Conservation (phyloP, 2,113 vertebrate genomes). For the Daphoenositta chrysoptera region DNA sequence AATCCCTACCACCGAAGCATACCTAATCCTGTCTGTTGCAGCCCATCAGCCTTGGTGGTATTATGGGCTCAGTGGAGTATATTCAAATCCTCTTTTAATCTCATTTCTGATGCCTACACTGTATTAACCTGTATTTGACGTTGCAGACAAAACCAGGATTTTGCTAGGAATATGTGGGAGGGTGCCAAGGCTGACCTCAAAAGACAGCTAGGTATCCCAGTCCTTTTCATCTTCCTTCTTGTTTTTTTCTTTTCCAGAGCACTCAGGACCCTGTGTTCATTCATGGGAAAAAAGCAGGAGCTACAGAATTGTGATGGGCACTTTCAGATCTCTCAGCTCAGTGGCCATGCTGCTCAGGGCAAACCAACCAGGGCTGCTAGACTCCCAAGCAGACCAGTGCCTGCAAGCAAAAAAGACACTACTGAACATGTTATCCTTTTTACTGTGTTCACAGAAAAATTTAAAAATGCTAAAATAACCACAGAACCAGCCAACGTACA, state of each 20-base stretch:
- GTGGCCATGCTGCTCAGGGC: not conserved
- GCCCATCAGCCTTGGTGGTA: too few species aligned
- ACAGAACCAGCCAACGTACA: not conserved
- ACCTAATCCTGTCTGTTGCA: not conserved
- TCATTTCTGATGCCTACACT: not conserved
- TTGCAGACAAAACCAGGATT: not conserved
- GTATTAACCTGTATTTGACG: not conserved
- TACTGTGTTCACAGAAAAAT: not conserved
- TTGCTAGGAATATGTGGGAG: not conserved
- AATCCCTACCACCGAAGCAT: not conserved
- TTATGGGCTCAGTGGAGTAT: not conserved
- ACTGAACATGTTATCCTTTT: not conserved
- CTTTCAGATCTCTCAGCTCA: not conserved
- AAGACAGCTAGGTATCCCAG: not conserved
- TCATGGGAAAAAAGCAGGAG: not conserved
- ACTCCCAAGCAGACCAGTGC: rapidly evolving
- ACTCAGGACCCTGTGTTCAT: not conserved
- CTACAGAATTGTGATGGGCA: rapidly evolving
- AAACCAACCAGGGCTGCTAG: not conserved
- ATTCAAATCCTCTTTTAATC: not conserved
- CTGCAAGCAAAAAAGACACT: not conserved
- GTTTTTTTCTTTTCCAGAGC: not conserved
- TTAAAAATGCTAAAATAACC: not conserved
- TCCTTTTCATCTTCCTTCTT: not conserved
- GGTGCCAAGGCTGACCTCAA: not conserved